Base-by-base conservation (phyloP, 1,140 invertebrate genomes). In the Lanistes nyassanus region DNA sequence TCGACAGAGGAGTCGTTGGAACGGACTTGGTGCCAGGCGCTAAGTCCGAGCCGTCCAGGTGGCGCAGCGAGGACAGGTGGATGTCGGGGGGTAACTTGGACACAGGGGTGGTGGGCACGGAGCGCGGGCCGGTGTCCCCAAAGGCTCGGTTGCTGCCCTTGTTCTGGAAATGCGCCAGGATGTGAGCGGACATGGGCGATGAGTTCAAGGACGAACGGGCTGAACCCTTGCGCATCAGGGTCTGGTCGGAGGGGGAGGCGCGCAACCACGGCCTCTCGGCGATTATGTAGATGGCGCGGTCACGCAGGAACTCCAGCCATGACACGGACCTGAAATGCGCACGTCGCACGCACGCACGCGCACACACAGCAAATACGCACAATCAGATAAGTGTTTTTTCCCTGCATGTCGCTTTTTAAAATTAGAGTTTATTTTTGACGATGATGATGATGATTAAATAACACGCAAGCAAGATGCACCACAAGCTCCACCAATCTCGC, bases 241-340 rank as follows among this genome's bases (percentile, higher is more conserved):
- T 72, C 13, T 60, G 36, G 31, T 77, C 80, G 19, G 79, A 72
- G 3, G 78, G 80, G 16, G 78, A 75, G n/a, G 74, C 74, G 0
- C 74, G 75, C 21, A 79, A n/a, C 47, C 77, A 79, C 0, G 80
- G 76, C 37, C 80, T 55, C 29, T 78, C 77, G 0, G 80, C 80
- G 19, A 81, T 53, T 21, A 79, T 75, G 64, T 79, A 81, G 53
- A 81, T 76, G 37, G 76, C 68, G 29, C 78, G 69, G 47, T 81
- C 78, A 26, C 67, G 60, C 0, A 81, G 70, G 37, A 77, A 81
- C 9, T 81, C 80, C 2, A 76, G 67, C 80, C 80, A 81, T 1
- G 76, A 67, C 11, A 81, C 68, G 23, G 29, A 65, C 13, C 80
- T 81, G 76, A 37, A 73, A 67, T 47, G 37, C 9, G n/a, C 60